Evolutionary conservation across 2,888 invertebrate genomes (phyloP).

Genomic region (Yponomeuta malinellus): DNA sequence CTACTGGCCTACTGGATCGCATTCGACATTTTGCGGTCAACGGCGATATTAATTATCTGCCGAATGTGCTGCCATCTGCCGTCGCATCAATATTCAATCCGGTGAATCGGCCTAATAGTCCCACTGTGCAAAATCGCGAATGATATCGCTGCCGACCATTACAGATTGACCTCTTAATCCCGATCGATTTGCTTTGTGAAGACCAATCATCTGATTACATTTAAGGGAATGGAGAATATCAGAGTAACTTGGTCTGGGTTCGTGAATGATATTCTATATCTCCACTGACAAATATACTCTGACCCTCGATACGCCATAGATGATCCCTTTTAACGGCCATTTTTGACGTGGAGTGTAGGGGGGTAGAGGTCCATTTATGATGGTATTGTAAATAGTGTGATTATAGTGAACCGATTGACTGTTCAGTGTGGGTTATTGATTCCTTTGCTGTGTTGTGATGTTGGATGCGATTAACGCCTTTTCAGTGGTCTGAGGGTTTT

Average conservation of each 20-base stretch:
- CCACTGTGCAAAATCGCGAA: conserved; percentile 15
- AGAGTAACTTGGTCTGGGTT: too few relatives aligned
- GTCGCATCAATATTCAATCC: conserved; percentile 66
- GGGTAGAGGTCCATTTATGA: conserved; percentile 19
- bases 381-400: conserved; percentile 27
- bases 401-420: conserved; percentile 30
- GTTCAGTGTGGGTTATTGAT: conserved; percentile 36
- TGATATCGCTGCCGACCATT: conserved; percentile 15
- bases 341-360: conserved; percentile 23
- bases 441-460: conserved; percentile 31
- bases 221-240: too few relatives aligned
- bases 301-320: too few relatives aligned
- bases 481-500: too few relatives aligned
- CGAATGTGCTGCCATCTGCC: conserved; percentile 63
- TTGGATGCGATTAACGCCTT: conserved; percentile 18
- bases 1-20: conserved; percentile 32
- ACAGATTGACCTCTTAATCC: conserved; percentile 1
- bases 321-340: conserved; percentile 5
- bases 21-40: conserved; percentile 33
- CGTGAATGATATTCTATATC: too few relatives aligned
- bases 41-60: conserved; percentile 68
- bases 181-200: too few relatives aligned
- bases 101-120: conserved; percentile 46
- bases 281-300: too few relatives aligned
- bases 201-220: too few relatives aligned